Evolutionary conservation across 2,797 vertebrate genomes (phyloP), one percentile per base, ranked within the genome.

Genomic region (Onychomys torridus): DNA sequence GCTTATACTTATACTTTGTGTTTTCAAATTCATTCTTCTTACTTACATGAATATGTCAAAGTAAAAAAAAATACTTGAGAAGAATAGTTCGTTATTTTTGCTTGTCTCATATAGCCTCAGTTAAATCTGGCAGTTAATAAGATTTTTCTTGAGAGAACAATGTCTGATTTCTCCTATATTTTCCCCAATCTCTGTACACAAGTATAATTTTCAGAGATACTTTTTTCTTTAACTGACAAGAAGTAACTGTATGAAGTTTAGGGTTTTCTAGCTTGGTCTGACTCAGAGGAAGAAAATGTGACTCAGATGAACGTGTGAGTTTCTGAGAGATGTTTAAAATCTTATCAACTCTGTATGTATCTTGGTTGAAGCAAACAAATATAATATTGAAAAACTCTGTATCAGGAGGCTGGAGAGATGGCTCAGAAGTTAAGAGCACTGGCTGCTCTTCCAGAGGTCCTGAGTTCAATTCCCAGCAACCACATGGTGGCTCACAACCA

Each of bases 141-240:
- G 77, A 59, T 49, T 34, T 95, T 67, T 88, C 34, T 88, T 69
- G 84, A 67, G n/a, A 76, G 16, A 76, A 4, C 10, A 92, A 23
- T n/a, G 29, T 78, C 85, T 92, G 21, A 85, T 92, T 96, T 93
- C 79, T 78, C 88, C 19, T 89, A 46, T 86, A 86, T 21, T 65
- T 27, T 40, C 82, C 5, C 17, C 59, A 34, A 23, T 83, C 29
- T 46, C 25, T 55, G 57, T 46, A 73, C n/a, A 37, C 40, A 88
- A 78, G 71, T 90, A 69, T 46, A 81, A 71, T 89, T 89, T 94
- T 84, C 49, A 76, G 14, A 89, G 8, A 82, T 55, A 76, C 25
- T 43, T 91, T 59, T 46, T 90, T 43, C 46, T 92, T 90, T n/a
- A 76, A 91, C 37, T 93, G 9, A 27, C 4, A 69, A 57, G 43